These are phyloP conservation scores for Misgurnus mizolepis DNA, from an alignment of 2,113 vertebrate species.

Conservation along the genomic window DNA sequence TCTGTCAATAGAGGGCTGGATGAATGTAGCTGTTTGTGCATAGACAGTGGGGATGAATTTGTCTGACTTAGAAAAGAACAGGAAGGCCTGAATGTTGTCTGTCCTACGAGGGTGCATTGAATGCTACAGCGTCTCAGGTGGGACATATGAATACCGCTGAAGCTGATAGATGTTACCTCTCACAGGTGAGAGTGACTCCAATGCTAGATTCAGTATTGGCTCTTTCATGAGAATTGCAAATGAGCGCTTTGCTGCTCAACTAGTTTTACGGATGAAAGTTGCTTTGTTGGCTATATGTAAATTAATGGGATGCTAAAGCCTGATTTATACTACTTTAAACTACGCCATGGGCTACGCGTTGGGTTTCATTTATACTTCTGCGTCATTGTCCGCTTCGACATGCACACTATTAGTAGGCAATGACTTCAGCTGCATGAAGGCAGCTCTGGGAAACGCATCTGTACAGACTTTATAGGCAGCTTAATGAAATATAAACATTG, in stretches of 20 bases:
- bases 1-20: conserved; percentile 71
- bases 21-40: conserved; percentile 74
- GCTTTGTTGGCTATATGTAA: background rate
- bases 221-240: conserved; percentile 29
- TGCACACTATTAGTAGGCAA: too few species aligned
- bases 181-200: conserved; percentile 66
- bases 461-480: too few species aligned
- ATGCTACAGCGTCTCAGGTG: conserved; percentile 47
- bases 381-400: too few species aligned
- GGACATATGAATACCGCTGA: conserved; percentile 56
- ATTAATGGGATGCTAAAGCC: too few species aligned
- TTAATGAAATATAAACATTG: too few species aligned
- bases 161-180: conserved; percentile 71
- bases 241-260: background rate
- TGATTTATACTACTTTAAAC: too few species aligned
- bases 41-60: conserved; percentile 76
- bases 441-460: too few species aligned
- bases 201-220: conserved; percentile 33
- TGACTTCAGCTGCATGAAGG: too few species aligned
- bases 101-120: conserved; percentile 48
- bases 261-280: background rate
- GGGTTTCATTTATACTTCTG: background rate
- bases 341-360: too few species aligned
- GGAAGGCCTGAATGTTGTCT: conserved; percentile 64
- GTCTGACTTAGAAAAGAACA: conserved; percentile 58